Conservation (phyloP, 2,888 invertebrate genomes). For the Hyppa rectilinea region DNA sequence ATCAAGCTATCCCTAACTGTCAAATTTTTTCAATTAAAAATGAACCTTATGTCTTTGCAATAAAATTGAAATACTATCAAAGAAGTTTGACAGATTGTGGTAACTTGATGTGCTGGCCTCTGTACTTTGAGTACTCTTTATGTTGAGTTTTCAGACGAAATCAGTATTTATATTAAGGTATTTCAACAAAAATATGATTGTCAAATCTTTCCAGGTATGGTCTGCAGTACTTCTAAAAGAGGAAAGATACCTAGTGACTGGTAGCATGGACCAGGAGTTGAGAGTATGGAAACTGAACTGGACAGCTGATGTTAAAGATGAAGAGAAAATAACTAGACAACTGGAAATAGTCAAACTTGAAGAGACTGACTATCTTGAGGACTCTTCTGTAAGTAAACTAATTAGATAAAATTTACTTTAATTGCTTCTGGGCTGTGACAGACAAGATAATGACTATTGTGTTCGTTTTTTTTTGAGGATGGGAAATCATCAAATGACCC, state of each 20-base stretch:
- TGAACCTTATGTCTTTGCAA: too few relatives aligned
- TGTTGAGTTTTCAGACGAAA: too few relatives aligned
- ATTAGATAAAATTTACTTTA: too few relatives aligned
- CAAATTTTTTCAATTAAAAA: too few relatives aligned
- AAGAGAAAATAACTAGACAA: constrained; percentile 86
- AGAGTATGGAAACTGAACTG: constrained; percentile 95
- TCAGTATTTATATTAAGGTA: too few relatives aligned
- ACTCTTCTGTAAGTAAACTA: constrained; percentile 88
- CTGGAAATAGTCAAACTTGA: constrained; percentile 89
- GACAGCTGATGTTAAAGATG: constrained; percentile 87
- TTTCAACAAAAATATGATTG: background rate
- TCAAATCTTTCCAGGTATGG: constrained; percentile 92
- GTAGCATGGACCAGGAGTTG: constrained; percentile 95
- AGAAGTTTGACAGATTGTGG: too few relatives aligned
- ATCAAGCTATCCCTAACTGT: too few relatives aligned
- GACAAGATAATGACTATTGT: background rate
- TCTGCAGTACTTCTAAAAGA: constrained; percentile 94
- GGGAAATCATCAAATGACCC: too few relatives aligned
- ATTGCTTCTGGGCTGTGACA: background rate
- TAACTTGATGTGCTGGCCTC: too few relatives aligned
- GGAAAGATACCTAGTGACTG: constrained; percentile 96
- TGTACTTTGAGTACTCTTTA: too few relatives aligned
- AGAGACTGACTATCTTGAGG: constrained; percentile 89
- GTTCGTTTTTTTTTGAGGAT: too few relatives aligned
- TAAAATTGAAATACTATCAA: too few relatives aligned